phyloP scores from a whole-genome alignment of 2,888 invertebrate species.

The Mayetiola destructor region DNA sequence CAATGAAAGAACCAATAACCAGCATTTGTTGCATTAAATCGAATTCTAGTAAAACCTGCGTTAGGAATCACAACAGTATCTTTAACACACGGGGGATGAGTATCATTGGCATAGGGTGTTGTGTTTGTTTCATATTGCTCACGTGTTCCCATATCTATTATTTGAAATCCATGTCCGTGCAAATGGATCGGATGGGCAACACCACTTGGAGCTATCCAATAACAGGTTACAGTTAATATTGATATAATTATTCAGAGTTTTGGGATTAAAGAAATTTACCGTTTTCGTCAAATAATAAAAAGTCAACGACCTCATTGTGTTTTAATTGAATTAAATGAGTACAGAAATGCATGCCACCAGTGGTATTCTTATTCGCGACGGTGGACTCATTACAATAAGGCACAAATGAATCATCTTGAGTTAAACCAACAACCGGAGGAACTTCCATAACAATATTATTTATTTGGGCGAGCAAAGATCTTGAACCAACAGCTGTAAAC shows the following conservation, averaged over 20 bases:
- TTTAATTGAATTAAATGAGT: constrained; percentile 26
- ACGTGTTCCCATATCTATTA: constrained; percentile 24
- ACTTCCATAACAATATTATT: not conserved
- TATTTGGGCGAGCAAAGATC: not conserved
- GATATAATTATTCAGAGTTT: not conserved
- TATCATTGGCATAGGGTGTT: constrained; percentile 21
- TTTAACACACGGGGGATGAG: constrained; percentile 20
- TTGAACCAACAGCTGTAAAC: not conserved
- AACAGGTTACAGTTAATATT: not conserved
- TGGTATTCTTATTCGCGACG: not conserved
- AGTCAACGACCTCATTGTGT: constrained; percentile 22
- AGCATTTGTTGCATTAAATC: constrained; percentile 23
- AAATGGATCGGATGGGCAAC: constrained; percentile 33
- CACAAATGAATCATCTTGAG: not conserved
- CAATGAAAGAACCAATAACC: constrained; percentile 28
- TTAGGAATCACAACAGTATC: constrained; percentile 29
- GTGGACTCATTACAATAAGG: not conserved
- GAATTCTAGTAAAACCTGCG: constrained; percentile 27
- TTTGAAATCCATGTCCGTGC: constrained; percentile 30
- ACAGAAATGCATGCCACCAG: constrained; percentile 21
- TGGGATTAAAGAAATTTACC: constrained; percentile 21
- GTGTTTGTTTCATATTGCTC: constrained; percentile 19
- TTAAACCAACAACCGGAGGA: not conserved
- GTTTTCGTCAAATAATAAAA: constrained; percentile 28
- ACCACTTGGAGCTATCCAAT: constrained; percentile 21